Conservation (phyloP, 2,888 invertebrate species). For the Amblyjoppa fuscipennis region DNA sequence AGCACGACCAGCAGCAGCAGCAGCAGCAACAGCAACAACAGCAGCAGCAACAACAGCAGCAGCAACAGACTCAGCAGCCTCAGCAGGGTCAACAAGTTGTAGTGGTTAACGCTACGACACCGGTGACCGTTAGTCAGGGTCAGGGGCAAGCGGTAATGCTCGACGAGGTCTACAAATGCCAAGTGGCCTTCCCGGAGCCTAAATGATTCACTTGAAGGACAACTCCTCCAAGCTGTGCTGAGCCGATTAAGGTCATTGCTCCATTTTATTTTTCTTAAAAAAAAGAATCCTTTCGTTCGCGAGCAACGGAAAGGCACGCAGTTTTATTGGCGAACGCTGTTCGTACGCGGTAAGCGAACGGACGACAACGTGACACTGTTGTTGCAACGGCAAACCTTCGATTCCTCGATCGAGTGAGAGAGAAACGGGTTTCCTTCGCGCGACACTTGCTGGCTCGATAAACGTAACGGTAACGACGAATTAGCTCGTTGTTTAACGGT, state of each 20-base stretch:
- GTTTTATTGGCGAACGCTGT: neutral
- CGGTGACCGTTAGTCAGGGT: constrained; percentile 83
- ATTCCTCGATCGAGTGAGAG: neutral
- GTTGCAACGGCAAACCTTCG: neutral
- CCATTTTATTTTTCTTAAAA: constrained; percentile 69
- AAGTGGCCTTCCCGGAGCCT: constrained; percentile 84
- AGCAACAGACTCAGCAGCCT: constrained; percentile 79
- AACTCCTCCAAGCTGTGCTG: constrained; percentile 64
- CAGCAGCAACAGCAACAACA: constrained; percentile 78
- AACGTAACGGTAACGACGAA: constrained; percentile 19
- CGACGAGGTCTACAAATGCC: constrained; percentile 84
- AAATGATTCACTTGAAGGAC: constrained; percentile 81
- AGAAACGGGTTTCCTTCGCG: neutral
- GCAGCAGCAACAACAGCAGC: constrained; percentile 76
- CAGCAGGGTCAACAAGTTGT: constrained; percentile 82
- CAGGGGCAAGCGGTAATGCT: constrained; percentile 84
- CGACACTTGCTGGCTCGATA: constrained; percentile 33
- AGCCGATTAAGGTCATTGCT: constrained; percentile 68
- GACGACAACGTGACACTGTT: constrained; percentile 14
- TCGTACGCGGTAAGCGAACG: neutral
- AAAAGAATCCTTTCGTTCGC: constrained; percentile 27
- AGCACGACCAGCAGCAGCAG: constrained; percentile 71
- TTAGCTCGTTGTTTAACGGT: constrained; percentile 43
- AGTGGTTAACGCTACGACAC: constrained; percentile 83
- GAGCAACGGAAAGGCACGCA: constrained; percentile 9